phyloP scores from a whole-genome alignment of 2,888 invertebrate genomes.

The Dryadula phaetusa region DNA sequence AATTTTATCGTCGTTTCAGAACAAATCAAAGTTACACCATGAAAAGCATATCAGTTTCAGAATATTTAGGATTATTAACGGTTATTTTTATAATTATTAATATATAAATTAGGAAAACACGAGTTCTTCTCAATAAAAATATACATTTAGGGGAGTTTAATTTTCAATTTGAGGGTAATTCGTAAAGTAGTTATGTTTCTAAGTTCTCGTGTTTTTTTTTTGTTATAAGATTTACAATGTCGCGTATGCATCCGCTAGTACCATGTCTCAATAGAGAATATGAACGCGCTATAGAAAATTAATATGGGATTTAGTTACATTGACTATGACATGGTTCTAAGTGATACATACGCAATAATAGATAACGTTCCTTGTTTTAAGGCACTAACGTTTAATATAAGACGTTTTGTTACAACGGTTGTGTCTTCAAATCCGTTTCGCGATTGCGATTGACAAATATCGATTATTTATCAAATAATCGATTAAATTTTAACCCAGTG shows the following conservation, averaged over 20 bases:
- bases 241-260: slow-evolving; percentile 24
- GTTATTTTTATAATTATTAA: slow-evolving; percentile 60
- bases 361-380: slow-evolving; percentile 71
- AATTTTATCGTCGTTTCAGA: slow-evolving; percentile 43
- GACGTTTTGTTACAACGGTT: slow-evolving; percentile 70
- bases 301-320: slow-evolving; percentile 3
- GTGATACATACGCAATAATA: slow-evolving; percentile 56
- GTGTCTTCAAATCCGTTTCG: slow-evolving; percentile 56
- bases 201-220: slow-evolving; percentile 25
- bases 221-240: slow-evolving; percentile 19
- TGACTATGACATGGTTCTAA: slow-evolving; percentile 26
- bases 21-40: slow-evolving; percentile 57
- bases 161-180: background rate
- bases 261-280: slow-evolving; percentile 16
- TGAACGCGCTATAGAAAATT: slow-evolving; percentile 1
- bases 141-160: background rate
- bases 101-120: slow-evolving; percentile 49
- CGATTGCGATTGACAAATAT: slow-evolving; percentile 20
- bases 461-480: slow-evolving; percentile 1
- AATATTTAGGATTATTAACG: slow-evolving; percentile 56
- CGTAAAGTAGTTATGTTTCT: slow-evolving; percentile 39
- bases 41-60: slow-evolving; percentile 72
- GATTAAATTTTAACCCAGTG: slow-evolving; percentile 23
- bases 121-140: slow-evolving; percentile 41
- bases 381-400: slow-evolving; percentile 69